Evolutionary conservation across 2,797 vertebrate genomes (phyloP).

Genomic region (Columba guinea): DNA sequence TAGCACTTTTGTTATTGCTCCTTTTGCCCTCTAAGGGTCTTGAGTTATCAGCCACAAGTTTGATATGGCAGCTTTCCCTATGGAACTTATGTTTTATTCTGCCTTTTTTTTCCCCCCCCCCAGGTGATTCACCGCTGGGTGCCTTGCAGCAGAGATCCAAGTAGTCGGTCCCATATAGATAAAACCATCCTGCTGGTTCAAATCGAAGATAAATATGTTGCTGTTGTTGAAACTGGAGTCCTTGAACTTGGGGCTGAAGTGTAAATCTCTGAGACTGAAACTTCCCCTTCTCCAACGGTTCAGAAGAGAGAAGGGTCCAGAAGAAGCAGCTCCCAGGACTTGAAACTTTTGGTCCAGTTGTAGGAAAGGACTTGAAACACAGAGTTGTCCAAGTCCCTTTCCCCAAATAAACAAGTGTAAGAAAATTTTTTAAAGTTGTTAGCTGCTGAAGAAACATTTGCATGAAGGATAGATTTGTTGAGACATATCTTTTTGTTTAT

Average conservation of each 20-base stretch:
- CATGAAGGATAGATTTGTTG: slow-evolving; percentile 88
- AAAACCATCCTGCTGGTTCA: slow-evolving; percentile 99
- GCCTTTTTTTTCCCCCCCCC: not conserved
- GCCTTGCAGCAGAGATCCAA: slow-evolving; percentile 98
- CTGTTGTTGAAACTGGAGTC: slow-evolving; percentile 95
- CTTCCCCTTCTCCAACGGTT: slow-evolving; percentile 52
- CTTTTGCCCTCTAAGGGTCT: not conserved
- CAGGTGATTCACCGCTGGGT: slow-evolving; percentile 99
- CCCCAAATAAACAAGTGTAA: slow-evolving; percentile 73
- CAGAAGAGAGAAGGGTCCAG: slow-evolving; percentile 63
- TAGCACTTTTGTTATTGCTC: not conserved
- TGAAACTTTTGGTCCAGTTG: slow-evolving; percentile 2
- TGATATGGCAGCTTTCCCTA: not conserved
- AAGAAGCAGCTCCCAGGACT: slow-evolving; percentile 46
- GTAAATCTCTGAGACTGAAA: slow-evolving; percentile 76
- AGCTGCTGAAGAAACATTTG: slow-evolving; percentile 82
- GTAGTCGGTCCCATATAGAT: slow-evolving; percentile 95
- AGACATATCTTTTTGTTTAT: slow-evolving; percentile 79
- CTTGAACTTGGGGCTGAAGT: slow-evolving; percentile 98
- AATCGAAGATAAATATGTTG: slow-evolving; percentile 98
- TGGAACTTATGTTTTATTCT: not conserved
- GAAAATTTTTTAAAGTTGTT: slow-evolving; percentile 79
- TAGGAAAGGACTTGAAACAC: slow-evolving; percentile 65
- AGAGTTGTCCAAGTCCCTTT: slow-evolving; percentile 59
- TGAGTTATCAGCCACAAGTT: not conserved